These are phyloP conservation scores for Epinephelus coioides DNA, from an alignment of 2,797 vertebrate species.

Conservation along the genomic window DNA sequence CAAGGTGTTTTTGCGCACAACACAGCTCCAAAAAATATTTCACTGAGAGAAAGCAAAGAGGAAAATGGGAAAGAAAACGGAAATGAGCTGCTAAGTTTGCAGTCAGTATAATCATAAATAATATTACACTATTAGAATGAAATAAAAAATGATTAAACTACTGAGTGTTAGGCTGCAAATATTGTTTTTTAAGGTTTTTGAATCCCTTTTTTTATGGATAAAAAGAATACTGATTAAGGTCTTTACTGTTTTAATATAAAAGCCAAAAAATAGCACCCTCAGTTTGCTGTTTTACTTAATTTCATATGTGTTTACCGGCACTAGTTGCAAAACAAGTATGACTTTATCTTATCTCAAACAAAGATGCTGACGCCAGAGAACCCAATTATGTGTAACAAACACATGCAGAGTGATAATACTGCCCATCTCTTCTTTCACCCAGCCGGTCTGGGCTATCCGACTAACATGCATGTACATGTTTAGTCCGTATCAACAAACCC, in stretches of 20 bases:
- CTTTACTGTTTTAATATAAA: conserved; percentile 1
- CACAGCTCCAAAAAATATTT: neutral
- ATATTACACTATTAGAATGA: neutral
- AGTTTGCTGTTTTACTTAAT: neutral
- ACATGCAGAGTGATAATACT: conserved; percentile 16
- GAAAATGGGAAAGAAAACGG: neutral
- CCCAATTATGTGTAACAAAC: conserved; percentile 40
- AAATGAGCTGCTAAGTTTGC: neutral
- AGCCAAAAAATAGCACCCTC: neutral
- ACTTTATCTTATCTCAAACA: conserved; percentile 25
- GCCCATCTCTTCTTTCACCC: conserved; percentile 39
- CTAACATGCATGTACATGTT: conserved; percentile 71
- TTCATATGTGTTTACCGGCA: neutral
- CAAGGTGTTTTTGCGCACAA: neutral
- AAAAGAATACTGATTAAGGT: neutral
- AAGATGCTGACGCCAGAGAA: conserved; percentile 22
- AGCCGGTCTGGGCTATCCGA: conserved; percentile 41
- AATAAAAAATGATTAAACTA: neutral
- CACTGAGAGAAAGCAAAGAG: neutral
- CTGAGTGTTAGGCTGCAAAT: neutral
- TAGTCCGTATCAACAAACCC: conserved; percentile 70
- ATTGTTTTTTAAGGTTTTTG: neutral
- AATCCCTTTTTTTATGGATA: neutral
- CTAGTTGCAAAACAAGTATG: neutral
- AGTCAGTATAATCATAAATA: neutral